These are phyloP conservation scores for Elegia similella DNA, from an alignment of 2,888 invertebrate species.

Conservation along the genomic window DNA sequence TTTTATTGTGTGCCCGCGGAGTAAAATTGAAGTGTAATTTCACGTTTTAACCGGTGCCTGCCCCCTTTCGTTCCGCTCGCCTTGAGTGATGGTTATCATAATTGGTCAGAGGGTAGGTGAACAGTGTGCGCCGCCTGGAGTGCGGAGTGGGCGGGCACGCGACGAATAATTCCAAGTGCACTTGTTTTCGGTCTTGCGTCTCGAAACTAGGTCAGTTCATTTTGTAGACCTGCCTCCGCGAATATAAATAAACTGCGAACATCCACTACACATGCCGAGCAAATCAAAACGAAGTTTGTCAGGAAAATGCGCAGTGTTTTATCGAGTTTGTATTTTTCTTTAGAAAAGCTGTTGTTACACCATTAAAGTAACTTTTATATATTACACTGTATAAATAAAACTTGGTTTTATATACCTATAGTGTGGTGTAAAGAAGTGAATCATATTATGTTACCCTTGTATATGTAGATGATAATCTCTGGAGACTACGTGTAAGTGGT, in stretches of 20 bases:
- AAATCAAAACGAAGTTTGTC: slow-evolving; percentile 4
- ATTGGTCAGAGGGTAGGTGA: slow-evolving; percentile 78
- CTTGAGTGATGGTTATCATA: slow-evolving; percentile 81
- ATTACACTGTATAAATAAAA: no score
- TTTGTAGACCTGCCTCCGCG: slow-evolving; percentile 11
- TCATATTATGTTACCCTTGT: no score
- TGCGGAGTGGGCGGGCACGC: slow-evolving; percentile 62
- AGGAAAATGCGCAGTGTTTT: slow-evolving; percentile 3
- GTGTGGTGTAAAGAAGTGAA: no score
- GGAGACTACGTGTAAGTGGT: no score
- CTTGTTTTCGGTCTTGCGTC: slow-evolving; percentile 22
- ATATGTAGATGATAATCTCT: no score
- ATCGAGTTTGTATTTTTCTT: neutral
- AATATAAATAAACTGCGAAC: slow-evolving; percentile 24
- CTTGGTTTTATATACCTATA: no score
- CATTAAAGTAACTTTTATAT: no score
- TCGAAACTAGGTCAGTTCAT: slow-evolving; percentile 16
- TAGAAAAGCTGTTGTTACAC: neutral
- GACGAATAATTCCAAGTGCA: slow-evolving; percentile 46
- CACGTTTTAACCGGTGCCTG: slow-evolving; percentile 79
- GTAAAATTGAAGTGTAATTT: slow-evolving; percentile 80
- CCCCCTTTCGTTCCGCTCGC: slow-evolving; percentile 81
- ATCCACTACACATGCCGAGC: slow-evolving; percentile 17
- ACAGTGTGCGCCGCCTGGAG: slow-evolving; percentile 55
- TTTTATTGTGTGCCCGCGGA: slow-evolving; percentile 76